Conservation (phyloP, 2,888 invertebrate species). For the Nomada goodeniana region DNA sequence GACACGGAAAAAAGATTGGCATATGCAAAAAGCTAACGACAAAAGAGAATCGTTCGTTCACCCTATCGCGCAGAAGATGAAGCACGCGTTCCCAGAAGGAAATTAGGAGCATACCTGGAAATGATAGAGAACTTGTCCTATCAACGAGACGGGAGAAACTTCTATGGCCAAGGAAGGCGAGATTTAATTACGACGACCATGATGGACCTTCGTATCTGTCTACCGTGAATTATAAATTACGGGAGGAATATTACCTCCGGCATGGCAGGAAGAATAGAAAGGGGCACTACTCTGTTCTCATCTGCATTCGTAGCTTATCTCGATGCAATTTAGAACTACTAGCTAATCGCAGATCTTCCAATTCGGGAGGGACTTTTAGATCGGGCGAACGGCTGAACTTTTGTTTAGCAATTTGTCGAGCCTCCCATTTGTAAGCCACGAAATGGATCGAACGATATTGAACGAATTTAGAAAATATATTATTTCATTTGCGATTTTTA, state of each 20-base stretch:
- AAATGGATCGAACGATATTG: too few relatives aligned
- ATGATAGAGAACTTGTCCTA: constrained; percentile 42
- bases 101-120: constrained; percentile 45
- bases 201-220: constrained; percentile 53
- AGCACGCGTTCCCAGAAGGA: constrained; percentile 24
- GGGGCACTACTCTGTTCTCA: constrained; percentile 38
- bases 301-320: constrained; percentile 64
- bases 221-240: constrained; percentile 65
- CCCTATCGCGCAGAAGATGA: background rate
- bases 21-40: background rate
- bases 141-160: constrained; percentile 49
- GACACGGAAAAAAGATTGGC: background rate
- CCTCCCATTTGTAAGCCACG: too few relatives aligned
- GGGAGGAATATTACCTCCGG: constrained; percentile 52
- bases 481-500: too few relatives aligned
- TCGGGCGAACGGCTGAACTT: constrained; percentile 38
- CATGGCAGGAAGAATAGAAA: constrained; percentile 28
- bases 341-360: constrained; percentile 74
- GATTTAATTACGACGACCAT: constrained; percentile 60
- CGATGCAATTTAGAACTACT: constrained; percentile 55
- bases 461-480: too few relatives aligned
- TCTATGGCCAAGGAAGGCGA: constrained; percentile 47
- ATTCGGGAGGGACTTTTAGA: constrained; percentile 67
- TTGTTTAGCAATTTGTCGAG: too few relatives aligned
- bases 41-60: constrained; percentile 11